Evolutionary conservation across 1,140 invertebrate genomes (phyloP), one percentile per base, ranked within the genome.

Genomic region (Drosophila funebris): DNA sequence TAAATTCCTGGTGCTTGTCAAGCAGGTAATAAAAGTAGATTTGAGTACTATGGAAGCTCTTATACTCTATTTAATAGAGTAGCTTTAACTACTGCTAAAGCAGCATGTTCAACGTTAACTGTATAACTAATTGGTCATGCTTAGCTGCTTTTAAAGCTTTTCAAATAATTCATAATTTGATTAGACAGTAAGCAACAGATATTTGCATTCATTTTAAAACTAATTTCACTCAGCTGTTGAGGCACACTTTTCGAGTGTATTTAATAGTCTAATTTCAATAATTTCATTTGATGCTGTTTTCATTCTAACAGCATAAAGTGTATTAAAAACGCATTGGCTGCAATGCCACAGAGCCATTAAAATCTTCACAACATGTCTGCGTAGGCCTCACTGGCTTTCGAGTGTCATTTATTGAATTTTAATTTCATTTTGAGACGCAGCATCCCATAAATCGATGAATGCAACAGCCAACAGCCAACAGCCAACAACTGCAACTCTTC

Each of bases 391-490:
- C 73, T 71, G 61, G 48, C 73, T 64, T 71, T 78, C 20, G 73
- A 78, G 73, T 78, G 76, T 76, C 76, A 78, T 78, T 78, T 78
- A 76, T 78, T 78, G 76, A 78, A 78, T 78, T 78, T 76, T 78
- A 76, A 76, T 78, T 78, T 75, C 73, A 67, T 58, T 76, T 78
- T 72, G 61, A 72, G 73, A 63, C 46, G 71, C 74, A 77, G 62
- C 66, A 64, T 68, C 64, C 71, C 74, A 69, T 73, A 77, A 77
- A 77, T 74, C 71, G 74, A 77, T 77, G 70, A 72, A 60, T 74
- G 64, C 74, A 69, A 53, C 37, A 52, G n/a, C 58, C 39, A 46
- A 57, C 63, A n/a, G n/a, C n/a, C n/a, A n/a, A n/a, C n/a, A n/a
- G n/a, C n/a, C n/a, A n/a, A n/a, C n/a, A n/a, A n/a, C n/a, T n/a